These are phyloP conservation scores for Sarcophaga bullata DNA, from an alignment of 1,140 invertebrate species.

Conservation along the genomic window DNA sequence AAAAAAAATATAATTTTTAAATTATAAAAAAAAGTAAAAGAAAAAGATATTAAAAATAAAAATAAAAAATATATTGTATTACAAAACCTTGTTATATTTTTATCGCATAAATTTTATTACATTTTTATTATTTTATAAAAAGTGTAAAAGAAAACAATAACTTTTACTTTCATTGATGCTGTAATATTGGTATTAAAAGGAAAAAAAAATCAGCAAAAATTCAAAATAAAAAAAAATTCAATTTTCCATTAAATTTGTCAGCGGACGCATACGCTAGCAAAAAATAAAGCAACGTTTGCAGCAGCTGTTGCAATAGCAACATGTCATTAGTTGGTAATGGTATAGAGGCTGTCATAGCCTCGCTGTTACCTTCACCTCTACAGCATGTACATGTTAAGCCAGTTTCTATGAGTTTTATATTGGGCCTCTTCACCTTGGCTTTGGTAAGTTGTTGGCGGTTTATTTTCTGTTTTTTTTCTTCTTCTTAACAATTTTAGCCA, in stretches of 20 bases:
- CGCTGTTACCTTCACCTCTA: slow-evolving; percentile 6
- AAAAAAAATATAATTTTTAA: neutral
- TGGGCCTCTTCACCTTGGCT: slow-evolving; percentile 37
- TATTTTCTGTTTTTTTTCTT: neutral
- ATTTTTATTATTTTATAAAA: too few relatives aligned
- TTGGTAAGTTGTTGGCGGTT: slow-evolving; percentile 28
- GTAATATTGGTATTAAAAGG: neutral
- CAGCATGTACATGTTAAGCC: neutral
- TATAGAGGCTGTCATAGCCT: neutral
- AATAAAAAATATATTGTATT: neutral
- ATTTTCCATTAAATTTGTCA: neutral
- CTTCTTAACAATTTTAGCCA: neutral
- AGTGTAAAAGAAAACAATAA: neutral
- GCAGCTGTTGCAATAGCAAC: neutral
- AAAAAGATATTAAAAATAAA: neutral
- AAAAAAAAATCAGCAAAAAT: neutral
- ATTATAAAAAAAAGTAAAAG: neutral
- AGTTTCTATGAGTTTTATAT: slow-evolving; percentile 9
- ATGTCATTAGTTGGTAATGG: too few relatives aligned
- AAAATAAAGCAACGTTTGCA: too few relatives aligned
- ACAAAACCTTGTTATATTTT: neutral
- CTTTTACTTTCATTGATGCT: slow-evolving; percentile 20
- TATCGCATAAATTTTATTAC: too few relatives aligned
- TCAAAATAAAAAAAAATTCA: neutral
- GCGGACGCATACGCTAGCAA: neutral